Evolutionary conservation across 2,113 vertebrate species (phyloP).

Genomic region (Galeopterus variegatus): DNA sequence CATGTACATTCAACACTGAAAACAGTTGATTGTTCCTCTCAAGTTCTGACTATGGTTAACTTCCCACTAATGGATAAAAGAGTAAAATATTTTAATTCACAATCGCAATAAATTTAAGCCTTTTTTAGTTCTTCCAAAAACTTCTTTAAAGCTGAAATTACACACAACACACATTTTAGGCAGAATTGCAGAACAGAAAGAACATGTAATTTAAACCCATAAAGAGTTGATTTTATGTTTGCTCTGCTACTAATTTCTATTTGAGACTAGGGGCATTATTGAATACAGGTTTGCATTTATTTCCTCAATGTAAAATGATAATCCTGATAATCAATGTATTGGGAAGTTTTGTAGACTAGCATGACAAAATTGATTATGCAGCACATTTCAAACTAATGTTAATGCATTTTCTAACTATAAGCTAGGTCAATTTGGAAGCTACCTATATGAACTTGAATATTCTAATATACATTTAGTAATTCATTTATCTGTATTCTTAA

Average conservation of each 20-base stretch:
- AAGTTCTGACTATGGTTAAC: background rate
- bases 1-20: background rate
- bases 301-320: background rate
- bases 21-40: background rate
- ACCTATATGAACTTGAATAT: background rate
- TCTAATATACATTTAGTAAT: background rate
- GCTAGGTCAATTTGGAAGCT: background rate
- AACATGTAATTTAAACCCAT: background rate
- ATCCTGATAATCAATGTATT: background rate
- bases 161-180: background rate
- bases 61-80: background rate
- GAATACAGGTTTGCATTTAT: background rate
- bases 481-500: background rate
- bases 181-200: background rate
- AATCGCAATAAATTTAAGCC: background rate
- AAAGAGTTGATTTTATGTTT: background rate
- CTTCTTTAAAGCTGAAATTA: background rate
- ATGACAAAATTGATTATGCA: background rate
- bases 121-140: background rate
- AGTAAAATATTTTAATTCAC: constrained; percentile 5
- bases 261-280: background rate
- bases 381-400: background rate
- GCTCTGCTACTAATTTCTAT: background rate
- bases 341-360: background rate
- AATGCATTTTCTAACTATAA: background rate